Conservation (phyloP, 1,140 invertebrate species). For the Drosophila biarmipes region DNA sequence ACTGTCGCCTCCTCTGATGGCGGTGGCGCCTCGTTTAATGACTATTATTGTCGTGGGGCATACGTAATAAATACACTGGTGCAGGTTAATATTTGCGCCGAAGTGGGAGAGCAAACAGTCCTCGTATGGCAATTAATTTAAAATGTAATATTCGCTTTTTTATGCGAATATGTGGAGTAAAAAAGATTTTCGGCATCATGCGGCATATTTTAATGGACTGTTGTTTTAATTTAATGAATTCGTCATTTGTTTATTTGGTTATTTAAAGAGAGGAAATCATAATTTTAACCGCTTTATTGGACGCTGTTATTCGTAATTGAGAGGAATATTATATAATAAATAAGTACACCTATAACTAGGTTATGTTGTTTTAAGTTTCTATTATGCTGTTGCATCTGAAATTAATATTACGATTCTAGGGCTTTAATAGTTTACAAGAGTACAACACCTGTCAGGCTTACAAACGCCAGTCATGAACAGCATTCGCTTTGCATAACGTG, state of each 20-base stretch:
- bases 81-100: constrained; percentile 34
- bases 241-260: neutral
- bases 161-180: neutral
- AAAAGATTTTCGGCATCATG: neutral
- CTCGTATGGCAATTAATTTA: constrained; percentile 19
- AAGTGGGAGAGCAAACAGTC: constrained; percentile 10
- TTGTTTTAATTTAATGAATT: neutral
- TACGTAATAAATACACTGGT: constrained; percentile 14
- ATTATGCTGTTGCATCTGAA: neutral
- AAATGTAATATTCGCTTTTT: constrained; percentile 1
- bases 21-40: constrained; percentile 44
- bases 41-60: constrained; percentile 28
- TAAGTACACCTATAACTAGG: too few species aligned
- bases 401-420: neutral
- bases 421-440: neutral
- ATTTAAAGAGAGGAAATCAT: neutral
- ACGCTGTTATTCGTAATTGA: neutral
- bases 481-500: constrained; percentile 50
- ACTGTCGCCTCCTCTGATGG: constrained; percentile 29
- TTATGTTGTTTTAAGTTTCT: neutral
- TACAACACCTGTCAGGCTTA: neutral
- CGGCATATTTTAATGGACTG: neutral
- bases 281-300: too few species aligned
- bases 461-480: neutral
- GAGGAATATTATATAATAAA: neutral